Percentiles rank a stretch among this genome's conserved stretches.
These are phyloP conservation scores for Dromococcyx pavoninus DNA, from an alignment of 2,797 vertebrate species.

Conservation along the genomic window DNA sequence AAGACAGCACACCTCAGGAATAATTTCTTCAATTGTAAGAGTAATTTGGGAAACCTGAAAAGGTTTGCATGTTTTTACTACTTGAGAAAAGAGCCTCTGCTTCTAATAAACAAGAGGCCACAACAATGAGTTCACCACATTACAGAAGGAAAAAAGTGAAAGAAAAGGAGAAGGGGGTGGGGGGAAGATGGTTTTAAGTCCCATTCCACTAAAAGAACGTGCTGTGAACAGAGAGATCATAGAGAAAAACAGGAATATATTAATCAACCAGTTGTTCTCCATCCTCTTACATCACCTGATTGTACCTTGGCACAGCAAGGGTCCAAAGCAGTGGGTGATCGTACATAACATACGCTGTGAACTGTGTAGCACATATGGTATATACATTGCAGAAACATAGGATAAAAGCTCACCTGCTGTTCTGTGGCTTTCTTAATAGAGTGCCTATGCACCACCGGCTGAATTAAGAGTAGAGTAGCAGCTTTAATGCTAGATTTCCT, in stretches of 20 bases:
- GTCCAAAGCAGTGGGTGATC: constrained; percentile 40
- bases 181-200: not conserved
- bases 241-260: constrained; percentile 31
- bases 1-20: not conserved
- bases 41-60: not conserved
- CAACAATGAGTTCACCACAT: not conserved
- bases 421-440: constrained; percentile 70
- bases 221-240: not conserved
- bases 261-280: constrained; percentile 61
- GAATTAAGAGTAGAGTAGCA: constrained; percentile 37
- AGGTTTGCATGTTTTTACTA: not conserved
- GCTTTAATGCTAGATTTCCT: constrained; percentile 46
- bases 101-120: not conserved
- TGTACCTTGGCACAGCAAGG: constrained; percentile 51
- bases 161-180: not conserved
- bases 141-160: not conserved
- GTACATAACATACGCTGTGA: constrained; percentile 37
- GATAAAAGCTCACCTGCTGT: constrained; percentile 70
- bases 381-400: constrained; percentile 51
- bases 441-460: constrained; percentile 20
- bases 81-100: not conserved
- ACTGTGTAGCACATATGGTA: constrained; percentile 56
- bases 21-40: rapidly evolving
- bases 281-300: constrained; percentile 66
- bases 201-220: constrained; percentile 35